Conservation (phyloP, 1,140 invertebrate genomes). For the Heterodera carotae region DNA sequence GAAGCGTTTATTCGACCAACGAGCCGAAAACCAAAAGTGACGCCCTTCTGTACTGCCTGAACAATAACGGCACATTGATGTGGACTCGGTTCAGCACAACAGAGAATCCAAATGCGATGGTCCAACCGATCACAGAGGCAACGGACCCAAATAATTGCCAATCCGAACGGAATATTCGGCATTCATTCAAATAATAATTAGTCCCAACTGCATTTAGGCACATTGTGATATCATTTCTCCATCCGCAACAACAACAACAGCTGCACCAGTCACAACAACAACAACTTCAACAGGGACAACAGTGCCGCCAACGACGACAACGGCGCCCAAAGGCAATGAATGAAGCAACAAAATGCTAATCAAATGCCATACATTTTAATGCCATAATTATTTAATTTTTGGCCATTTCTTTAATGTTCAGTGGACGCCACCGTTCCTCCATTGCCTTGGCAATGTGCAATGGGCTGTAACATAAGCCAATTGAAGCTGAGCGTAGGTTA, state of each 20-base stretch:
- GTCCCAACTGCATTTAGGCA: too few relatives aligned
- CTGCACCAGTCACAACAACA: neutral
- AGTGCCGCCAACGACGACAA: constrained; percentile 15
- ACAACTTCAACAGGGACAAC: neutral
- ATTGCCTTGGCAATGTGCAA: constrained; percentile 14
- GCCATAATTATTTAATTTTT: too few relatives aligned
- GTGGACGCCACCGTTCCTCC: constrained; percentile 11
- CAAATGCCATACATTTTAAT: too few relatives aligned
- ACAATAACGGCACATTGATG: constrained; percentile 1
- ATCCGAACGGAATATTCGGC: too few relatives aligned
- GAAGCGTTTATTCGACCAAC: neutral
- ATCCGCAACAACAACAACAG: neutral
- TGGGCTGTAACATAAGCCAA: constrained; percentile 8
- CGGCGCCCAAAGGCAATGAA: neutral
- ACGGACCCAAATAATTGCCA: too few relatives aligned
- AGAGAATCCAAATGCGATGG: constrained; percentile 19
- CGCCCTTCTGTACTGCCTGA: constrained; percentile 18
- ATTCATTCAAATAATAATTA: too few relatives aligned
- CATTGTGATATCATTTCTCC: constrained; percentile 1
- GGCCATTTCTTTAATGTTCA: too few relatives aligned
- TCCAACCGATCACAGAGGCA: constrained; percentile 7
- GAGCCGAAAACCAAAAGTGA: neutral
- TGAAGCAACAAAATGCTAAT: too few relatives aligned
- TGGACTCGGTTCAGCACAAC: constrained; percentile 20
- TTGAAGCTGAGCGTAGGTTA: too few relatives aligned